Percentiles rank a stretch among this genome's conserved stretches.
phyloP scores from a whole-genome alignment of 1,140 invertebrate species.

The Caenorhabditis latens region DNA sequence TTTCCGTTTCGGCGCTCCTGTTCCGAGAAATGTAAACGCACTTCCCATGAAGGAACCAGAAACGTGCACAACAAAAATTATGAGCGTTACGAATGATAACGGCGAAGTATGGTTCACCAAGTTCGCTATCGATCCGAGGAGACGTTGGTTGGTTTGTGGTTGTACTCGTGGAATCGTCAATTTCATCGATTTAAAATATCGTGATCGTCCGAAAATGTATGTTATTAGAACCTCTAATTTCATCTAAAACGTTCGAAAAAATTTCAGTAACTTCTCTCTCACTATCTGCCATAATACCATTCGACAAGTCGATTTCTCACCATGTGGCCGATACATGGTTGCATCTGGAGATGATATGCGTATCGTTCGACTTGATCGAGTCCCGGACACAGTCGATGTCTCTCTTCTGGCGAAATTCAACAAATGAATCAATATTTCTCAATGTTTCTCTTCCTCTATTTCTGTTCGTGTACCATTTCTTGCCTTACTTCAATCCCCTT shows the following conservation, averaged over 20 bases:
- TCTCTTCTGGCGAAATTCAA: not conserved
- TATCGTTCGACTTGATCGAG: not conserved
- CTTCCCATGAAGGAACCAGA: not conserved
- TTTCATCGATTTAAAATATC: not conserved
- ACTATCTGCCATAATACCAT: not conserved
- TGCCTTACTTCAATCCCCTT: not conserved
- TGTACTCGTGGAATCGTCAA: not conserved
- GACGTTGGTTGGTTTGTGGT: constrained; percentile 4
- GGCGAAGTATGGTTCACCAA: not conserved
- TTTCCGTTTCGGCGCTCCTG: not conserved
- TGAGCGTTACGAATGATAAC: not conserved
- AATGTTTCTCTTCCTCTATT: not conserved
- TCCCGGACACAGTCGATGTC: not conserved
- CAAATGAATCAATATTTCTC: not conserved
- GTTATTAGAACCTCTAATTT: too few species aligned
- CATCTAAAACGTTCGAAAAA: not conserved
- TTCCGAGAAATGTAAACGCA: not conserved
- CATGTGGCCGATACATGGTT: not conserved
- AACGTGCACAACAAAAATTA: not conserved
- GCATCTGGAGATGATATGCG: not conserved
- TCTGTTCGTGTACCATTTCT: not conserved
- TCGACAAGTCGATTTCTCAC: not conserved
- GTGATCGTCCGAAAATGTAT: not conserved
- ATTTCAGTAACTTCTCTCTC: not conserved
- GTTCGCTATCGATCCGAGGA: not conserved